Conservation (phyloP, 2,113 vertebrate genomes). For the Leptodactylus fuscus region DNA sequence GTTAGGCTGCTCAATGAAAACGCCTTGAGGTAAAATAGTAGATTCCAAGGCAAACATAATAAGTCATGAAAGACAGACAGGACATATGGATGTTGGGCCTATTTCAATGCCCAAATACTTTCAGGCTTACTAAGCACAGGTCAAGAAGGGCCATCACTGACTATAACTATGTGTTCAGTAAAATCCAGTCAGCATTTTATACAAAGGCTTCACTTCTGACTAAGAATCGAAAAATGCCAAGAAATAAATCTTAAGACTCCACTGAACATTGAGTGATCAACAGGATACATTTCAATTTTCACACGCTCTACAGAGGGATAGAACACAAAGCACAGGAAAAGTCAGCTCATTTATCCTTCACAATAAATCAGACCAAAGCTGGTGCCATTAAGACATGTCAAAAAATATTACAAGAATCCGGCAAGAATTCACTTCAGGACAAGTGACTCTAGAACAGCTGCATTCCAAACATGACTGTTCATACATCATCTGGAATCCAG, state of each 20-base stretch:
- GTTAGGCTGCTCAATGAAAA: no score
- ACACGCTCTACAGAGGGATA: not conserved
- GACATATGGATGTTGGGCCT: no score
- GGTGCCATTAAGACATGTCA: constrained; percentile 39
- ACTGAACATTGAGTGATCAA: not conserved
- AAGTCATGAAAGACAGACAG: not conserved
- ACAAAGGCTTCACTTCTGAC: not conserved
- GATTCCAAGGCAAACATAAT: no score
- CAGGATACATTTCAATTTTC: constrained; percentile 16
- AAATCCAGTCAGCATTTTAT: not conserved
- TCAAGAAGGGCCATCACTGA: not conserved
- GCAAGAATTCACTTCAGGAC: constrained; percentile 46
- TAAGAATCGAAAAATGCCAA: not conserved
- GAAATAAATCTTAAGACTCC: not conserved
- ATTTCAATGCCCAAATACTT: not conserved
- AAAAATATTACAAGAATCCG: constrained; percentile 41
- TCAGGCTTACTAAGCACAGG: not conserved
- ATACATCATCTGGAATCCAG: constrained; percentile 47
- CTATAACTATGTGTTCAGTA: not conserved
- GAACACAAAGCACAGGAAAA: not conserved
- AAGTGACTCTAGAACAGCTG: constrained; percentile 49
- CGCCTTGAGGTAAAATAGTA: not conserved
- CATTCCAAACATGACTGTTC: constrained; percentile 49
- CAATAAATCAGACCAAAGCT: constrained; percentile 34
- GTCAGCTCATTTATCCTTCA: not conserved